These are phyloP conservation scores for Lepidocyrtoides sp. DNA, from an alignment of 2,888 invertebrate genomes.

Conservation along the genomic window DNA sequence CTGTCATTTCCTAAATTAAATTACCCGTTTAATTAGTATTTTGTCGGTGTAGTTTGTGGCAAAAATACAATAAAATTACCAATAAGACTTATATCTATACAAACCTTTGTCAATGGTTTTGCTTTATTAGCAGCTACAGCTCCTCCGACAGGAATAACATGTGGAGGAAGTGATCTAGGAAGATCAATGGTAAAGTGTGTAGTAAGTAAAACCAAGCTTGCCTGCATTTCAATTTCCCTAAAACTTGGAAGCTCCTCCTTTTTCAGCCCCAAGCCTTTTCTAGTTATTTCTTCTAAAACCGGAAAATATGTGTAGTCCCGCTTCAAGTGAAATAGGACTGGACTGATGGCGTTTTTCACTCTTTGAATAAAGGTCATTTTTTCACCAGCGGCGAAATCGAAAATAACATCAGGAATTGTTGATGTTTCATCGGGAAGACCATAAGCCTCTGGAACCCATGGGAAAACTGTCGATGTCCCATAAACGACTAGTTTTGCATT, in stretches of 20 bases:
- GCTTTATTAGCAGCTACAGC: neutral
- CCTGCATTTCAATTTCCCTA: slow-evolving; percentile 71
- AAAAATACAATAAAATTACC: neutral
- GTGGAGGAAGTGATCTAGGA: slow-evolving; percentile 79
- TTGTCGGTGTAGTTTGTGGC: too few relatives aligned
- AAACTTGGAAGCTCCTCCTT: slow-evolving; percentile 69
- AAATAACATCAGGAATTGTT: slow-evolving; percentile 22
- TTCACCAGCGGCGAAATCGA: slow-evolving; percentile 26
- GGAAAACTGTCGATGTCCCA: slow-evolving; percentile 66
- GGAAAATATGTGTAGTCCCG: slow-evolving; percentile 75
- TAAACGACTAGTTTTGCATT: slow-evolving; percentile 73
- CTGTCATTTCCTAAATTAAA: slow-evolving; percentile 30
- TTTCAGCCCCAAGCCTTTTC: slow-evolving; percentile 63
- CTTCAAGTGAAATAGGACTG: slow-evolving; percentile 64
- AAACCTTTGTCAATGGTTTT: slow-evolving; percentile 52
- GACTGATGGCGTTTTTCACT: slow-evolving; percentile 72
- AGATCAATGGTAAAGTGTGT: slow-evolving; percentile 81
- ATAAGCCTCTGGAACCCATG: slow-evolving; percentile 69
- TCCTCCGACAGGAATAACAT: slow-evolving; percentile 71
- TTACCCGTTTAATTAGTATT: too few relatives aligned
- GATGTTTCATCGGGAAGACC: slow-evolving; percentile 76
- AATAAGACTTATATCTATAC: neutral
- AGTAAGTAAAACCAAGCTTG: slow-evolving; percentile 81
- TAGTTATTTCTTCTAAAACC: slow-evolving; percentile 68
- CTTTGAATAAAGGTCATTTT: slow-evolving; percentile 71